Evolutionary conservation across 2,113 vertebrate genomes (phyloP).

Genomic region (Tapirus terrestris): DNA sequence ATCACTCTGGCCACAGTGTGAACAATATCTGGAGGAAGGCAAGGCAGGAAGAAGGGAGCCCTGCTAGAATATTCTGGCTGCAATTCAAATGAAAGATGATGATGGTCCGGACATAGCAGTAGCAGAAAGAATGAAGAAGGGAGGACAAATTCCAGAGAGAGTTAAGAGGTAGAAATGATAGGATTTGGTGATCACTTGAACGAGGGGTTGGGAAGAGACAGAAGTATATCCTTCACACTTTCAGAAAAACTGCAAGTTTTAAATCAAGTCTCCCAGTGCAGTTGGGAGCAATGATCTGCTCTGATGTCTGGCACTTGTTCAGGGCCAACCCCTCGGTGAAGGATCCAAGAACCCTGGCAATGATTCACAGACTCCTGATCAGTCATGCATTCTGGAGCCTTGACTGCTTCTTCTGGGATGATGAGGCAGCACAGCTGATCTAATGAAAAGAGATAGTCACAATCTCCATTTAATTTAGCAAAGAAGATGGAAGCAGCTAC

Average conservation of each 20-base stretch:
- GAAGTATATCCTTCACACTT: not conserved
- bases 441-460: constrained; percentile 46
- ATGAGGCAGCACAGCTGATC: not conserved
- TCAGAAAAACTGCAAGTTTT: not conserved
- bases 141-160: not conserved
- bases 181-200: not conserved
- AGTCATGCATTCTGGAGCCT: not conserved
- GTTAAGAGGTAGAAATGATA: not conserved
- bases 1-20: not conserved
- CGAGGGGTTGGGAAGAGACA: not conserved
- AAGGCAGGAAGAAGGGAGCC: not conserved
- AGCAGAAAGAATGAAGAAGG: not conserved
- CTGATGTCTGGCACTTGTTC: not conserved
- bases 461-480: constrained; percentile 38
- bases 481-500: not conserved
- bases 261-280: not conserved
- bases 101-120: not conserved
- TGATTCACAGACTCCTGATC: not conserved
- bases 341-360: not conserved
- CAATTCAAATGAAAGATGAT: not conserved
- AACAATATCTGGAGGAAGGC: not conserved
- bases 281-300: not conserved
- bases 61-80: not conserved
- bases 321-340: not conserved
- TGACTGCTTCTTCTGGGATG: not conserved